phyloP scores from a whole-genome alignment of 2,888 invertebrate genomes.

The Ditylenchus weischeri region DNA sequence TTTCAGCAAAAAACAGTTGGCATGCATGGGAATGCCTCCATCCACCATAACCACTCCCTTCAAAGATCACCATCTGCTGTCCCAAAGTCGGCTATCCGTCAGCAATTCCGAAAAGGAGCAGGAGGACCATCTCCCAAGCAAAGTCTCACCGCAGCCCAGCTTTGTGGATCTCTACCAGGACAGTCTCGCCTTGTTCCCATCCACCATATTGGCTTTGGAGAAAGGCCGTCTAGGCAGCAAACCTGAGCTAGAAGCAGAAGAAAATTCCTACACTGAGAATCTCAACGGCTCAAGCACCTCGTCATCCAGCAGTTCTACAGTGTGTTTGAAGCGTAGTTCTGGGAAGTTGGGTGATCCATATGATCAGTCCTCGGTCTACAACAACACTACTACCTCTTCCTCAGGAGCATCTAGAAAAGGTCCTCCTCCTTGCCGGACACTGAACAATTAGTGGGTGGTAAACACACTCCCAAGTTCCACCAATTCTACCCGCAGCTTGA shows the following conservation, averaged over 20 bases:
- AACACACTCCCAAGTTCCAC: neutral
- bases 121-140: neutral
- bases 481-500: neutral
- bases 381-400: neutral
- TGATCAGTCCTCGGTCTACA: neutral
- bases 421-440: conserved; percentile 4
- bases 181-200: neutral
- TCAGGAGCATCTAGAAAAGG: conserved; percentile 1
- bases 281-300: neutral
- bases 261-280: neutral
- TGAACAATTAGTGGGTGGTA: neutral
- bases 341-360: no score
- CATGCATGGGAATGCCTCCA: neutral
- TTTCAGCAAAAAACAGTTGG: conserved; percentile 4
- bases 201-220: conserved; percentile 6
- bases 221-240: neutral
- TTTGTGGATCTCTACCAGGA: conserved; percentile 8
- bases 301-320: neutral
- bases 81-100: neutral
- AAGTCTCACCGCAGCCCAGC: neutral
- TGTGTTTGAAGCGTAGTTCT: neutral
- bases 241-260: neutral
- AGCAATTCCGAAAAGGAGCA: neutral
- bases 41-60: neutral
- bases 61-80: neutral